Conservation (phyloP, 2,888 invertebrate genomes). For the Linyphia triangularis region DNA sequence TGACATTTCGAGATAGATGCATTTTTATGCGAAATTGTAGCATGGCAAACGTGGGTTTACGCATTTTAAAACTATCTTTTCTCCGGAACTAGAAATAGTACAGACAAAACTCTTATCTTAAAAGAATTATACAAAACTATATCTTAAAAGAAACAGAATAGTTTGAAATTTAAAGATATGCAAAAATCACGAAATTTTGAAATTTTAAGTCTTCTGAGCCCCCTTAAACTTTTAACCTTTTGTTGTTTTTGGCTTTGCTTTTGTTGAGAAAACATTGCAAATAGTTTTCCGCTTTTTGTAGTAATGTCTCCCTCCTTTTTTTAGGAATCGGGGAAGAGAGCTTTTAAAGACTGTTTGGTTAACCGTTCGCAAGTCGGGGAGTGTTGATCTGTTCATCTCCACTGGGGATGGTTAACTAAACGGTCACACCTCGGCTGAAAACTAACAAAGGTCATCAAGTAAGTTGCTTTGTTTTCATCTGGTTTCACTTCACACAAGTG, state of each 20-base stretch:
- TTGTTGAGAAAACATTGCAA: conserved; percentile 1
- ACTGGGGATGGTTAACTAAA: conserved; percentile 72
- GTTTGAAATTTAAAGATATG: too few relatives aligned
- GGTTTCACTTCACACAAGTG: background rate
- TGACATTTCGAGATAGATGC: too few relatives aligned
- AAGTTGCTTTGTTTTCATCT: conserved; percentile 38
- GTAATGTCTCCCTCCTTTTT: conserved; percentile 71
- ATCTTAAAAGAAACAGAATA: too few relatives aligned
- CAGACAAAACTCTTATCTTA: too few relatives aligned
- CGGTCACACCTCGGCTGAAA: conserved; percentile 26
- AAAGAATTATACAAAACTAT: background rate
- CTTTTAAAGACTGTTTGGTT: conserved; percentile 72
- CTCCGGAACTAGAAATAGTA: too few relatives aligned
- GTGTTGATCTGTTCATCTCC: conserved; percentile 34
- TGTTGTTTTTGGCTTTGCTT: background rate
- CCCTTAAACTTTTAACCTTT: background rate
- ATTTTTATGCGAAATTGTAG: too few relatives aligned
- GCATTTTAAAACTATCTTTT: too few relatives aligned
- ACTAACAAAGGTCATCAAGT: background rate
- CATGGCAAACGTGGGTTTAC: too few relatives aligned
- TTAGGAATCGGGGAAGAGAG: conserved; percentile 65
- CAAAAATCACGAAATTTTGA: too few relatives aligned
- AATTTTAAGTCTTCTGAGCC: too few relatives aligned
- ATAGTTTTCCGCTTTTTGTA: conserved; percentile 39
- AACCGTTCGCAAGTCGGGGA: conserved; percentile 67